Evolutionary conservation across 1,140 invertebrate genomes (phyloP), one percentile per base, ranked within the genome.

Genomic region (Drosophila repletoides): DNA sequence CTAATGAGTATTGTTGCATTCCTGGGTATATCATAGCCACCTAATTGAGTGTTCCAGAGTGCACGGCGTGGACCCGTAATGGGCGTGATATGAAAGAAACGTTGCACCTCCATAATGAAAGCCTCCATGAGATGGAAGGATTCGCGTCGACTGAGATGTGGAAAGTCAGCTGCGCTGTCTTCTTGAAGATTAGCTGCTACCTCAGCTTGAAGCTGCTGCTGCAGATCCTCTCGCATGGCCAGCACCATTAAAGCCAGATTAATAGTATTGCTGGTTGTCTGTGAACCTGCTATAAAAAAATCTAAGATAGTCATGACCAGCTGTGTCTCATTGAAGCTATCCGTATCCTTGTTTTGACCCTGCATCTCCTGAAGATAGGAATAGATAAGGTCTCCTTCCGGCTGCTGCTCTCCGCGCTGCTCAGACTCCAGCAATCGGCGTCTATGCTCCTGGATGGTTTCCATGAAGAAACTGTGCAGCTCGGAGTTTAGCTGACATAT

Each of bases 201-300:
- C 88, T 96, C 95, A 0, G 93, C 70, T 12, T 93, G 93, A 0
- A 96, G 88, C 75, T 93, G 93, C 0, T 91, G 70, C 88, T 97
- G 96, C 1, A 95, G 90, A 12, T 94, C 92, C 53, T 92, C 92
- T 60, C 95, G 88, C 33, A 94, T 88, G 0, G 95, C 88, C 76
- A 95, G 92, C n/a, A 93, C 91, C 29, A 96, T 91, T 22, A 97
- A 90, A 0, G 93, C 92, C 90, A 96, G 95, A 60, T 94, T 93
- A 2, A 97, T 76, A 0, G 94, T 93, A 22, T 92, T 93, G 29
- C 94, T 93, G 0, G 95, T 97, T 0, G 95, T 97, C 55, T 93
- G 92, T 0, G 92, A 92, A 4, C 95, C 95, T 2, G 94, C 95
- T 59, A 95, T 93, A 46, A 96, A 93, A 2, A 95, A 90, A 77